Conservation (phyloP, 2,888 invertebrate genomes). For the Cephalotes varians region DNA sequence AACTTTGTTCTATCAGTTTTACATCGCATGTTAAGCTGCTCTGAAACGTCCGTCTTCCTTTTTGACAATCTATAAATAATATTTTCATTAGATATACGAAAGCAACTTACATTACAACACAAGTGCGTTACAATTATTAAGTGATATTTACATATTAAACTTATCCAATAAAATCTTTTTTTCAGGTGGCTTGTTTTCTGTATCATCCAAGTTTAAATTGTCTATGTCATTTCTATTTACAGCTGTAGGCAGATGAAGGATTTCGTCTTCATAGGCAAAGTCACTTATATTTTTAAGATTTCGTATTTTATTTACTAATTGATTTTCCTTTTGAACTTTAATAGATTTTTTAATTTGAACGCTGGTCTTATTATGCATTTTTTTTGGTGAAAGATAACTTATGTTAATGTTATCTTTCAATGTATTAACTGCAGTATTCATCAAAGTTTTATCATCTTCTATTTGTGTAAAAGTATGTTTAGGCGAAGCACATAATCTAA, state of each 20-base stretch:
- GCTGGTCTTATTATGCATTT: neutral
- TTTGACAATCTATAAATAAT: constrained; percentile 42
- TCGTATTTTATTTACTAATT: neutral
- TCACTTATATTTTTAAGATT: neutral
- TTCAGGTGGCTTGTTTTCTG: constrained; percentile 3
- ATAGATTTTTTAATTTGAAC: neutral
- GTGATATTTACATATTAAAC: constrained; percentile 57
- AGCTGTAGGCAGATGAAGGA: constrained; percentile 36
- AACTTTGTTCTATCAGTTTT: constrained; percentile 83
- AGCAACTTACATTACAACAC: neutral
- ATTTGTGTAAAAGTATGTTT: neutral
- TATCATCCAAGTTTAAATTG: neutral
- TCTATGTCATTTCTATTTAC: neutral
- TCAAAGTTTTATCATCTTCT: neutral
- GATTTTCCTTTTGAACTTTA: neutral
- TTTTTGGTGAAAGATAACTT: neutral
- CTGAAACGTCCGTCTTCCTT: constrained; percentile 58
- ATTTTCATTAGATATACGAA: neutral
- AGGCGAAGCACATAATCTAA: neutral
- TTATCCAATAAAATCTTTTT: constrained; percentile 43
- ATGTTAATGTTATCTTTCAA: neutral
- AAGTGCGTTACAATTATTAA: constrained; percentile 5
- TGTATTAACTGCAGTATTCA: neutral
- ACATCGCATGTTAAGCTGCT: constrained; percentile 68
- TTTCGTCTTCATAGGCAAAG: constrained; percentile 55